Evolutionary conservation across 2,888 invertebrate species (phyloP), one percentile per base, ranked within the genome.

Genomic region (Crossocerus cetratus): DNA sequence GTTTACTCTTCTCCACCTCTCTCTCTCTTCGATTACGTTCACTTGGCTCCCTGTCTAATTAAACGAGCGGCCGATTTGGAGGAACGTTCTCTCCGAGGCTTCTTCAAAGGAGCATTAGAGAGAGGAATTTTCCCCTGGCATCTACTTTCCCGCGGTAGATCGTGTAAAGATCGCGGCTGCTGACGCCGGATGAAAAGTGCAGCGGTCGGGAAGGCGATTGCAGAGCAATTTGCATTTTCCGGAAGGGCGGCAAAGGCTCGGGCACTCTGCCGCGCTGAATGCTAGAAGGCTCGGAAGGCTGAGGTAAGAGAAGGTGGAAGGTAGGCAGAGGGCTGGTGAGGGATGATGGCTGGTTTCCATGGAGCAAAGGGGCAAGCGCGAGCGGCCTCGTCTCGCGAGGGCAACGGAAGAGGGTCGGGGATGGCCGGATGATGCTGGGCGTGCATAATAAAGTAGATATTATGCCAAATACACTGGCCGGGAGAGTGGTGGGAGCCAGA

Each of bases 361-460:
- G 59, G 43, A 16, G 59, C 32, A 43, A 18, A n/a, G n/a, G 42
- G 23, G 23, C 20, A 43, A 43, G 43, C 59, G 23, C 32, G 8
- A 43, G 59, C 42, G 22, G 18, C 8, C 18, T 59, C 20, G 14
- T 3, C 44, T n/a, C n/a, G n/a, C n/a, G n/a, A n/a, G n/a, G n/a
- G n/a, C n/a, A n/a, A n/a, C n/a, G 2, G 32, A 11, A 32, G 32
- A 32, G 32, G 32, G 11, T 8, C 5, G 43, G 20, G 43, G 59
- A n/a, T n/a, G n/a, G n/a, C n/a, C 32, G 59, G 59, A 59, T 18
- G 59, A 59, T 59, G 59, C 16, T 32, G 49, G n/a, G 59, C 59
- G 59, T 59, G 59, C 59, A 59, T 59, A 59, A 59, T 59, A 59
- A 59, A 44, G 59, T 59, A 59, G 59, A 43, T 4, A 59, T 43